phyloP scores from a whole-genome alignment of 2,113 vertebrate genomes.

The Arvicanthis niloticus region DNA sequence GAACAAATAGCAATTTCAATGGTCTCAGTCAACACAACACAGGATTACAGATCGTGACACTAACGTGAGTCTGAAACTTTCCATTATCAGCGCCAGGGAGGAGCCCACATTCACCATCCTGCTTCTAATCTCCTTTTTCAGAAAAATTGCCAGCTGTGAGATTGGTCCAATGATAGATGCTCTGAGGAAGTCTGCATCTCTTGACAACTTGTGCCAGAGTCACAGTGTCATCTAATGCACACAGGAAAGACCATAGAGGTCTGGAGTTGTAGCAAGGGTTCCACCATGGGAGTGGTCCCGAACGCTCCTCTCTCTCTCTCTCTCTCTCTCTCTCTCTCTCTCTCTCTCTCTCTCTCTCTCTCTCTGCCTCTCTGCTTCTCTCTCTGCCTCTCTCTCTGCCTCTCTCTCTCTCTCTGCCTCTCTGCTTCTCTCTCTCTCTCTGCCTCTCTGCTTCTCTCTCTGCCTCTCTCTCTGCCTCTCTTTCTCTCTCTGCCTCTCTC shows the following conservation, averaged over 20 bases:
- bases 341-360: too few relatives aligned
- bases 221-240: neutral
- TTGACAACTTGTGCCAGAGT: neutral
- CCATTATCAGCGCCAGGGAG: neutral
- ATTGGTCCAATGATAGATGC: neutral
- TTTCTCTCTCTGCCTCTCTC: too few relatives aligned
- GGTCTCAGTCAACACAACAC: neutral
- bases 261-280: neutral
- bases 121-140: constrained; percentile 48
- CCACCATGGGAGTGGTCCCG: neutral
- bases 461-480: too few relatives aligned
- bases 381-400: too few relatives aligned
- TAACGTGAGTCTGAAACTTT: neutral
- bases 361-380: too few relatives aligned
- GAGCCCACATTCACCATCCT: neutral
- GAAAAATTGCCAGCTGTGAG: constrained; percentile 20
- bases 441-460: too few relatives aligned
- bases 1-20: neutral
- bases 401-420: too few relatives aligned
- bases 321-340: too few relatives aligned
- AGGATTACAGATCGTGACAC: neutral
- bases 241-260: neutral
- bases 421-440: too few relatives aligned
- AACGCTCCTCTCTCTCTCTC: neutral
- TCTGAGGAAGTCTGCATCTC: constrained; percentile 20